Conservation (phyloP, 2,113 vertebrate species). For the Tetrax tetrax region DNA sequence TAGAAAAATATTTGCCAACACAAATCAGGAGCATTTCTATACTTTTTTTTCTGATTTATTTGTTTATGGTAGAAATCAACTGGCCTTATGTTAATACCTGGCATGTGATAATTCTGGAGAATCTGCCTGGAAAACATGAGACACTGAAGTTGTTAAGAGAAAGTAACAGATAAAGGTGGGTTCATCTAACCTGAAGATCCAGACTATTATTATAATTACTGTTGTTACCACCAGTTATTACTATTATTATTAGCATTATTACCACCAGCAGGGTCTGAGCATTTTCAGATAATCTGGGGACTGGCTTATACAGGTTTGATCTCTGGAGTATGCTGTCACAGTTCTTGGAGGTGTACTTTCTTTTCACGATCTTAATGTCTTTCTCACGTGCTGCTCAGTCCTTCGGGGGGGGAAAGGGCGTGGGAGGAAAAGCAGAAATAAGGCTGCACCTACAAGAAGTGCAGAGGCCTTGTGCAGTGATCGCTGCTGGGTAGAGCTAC, state of each 20-base stretch:
- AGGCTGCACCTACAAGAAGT: background rate
- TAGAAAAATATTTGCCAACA: background rate
- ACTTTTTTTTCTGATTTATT: background rate
- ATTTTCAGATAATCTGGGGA: background rate
- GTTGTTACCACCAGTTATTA: background rate
- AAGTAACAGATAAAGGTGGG: background rate
- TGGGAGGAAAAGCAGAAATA: background rate
- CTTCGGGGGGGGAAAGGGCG: accelerated
- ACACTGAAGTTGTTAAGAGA: background rate
- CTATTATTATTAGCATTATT: background rate
- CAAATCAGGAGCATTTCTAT: background rate
- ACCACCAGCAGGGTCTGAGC: background rate
- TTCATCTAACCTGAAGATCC: background rate
- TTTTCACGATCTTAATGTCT: background rate
- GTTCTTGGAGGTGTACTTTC: background rate
- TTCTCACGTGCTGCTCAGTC: background rate
- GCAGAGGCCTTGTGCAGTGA: background rate
- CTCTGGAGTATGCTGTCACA: background rate
- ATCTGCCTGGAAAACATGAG: background rate
- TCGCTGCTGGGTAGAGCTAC: background rate
- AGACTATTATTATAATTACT: background rate
- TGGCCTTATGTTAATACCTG: background rate
- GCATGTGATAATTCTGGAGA: background rate
- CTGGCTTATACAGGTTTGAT: background rate
- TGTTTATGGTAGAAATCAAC: background rate